Evolutionary conservation across 2,888 invertebrate species (phyloP), one percentile per base, ranked within the genome.

Genomic region (Steromphala cineraria): DNA sequence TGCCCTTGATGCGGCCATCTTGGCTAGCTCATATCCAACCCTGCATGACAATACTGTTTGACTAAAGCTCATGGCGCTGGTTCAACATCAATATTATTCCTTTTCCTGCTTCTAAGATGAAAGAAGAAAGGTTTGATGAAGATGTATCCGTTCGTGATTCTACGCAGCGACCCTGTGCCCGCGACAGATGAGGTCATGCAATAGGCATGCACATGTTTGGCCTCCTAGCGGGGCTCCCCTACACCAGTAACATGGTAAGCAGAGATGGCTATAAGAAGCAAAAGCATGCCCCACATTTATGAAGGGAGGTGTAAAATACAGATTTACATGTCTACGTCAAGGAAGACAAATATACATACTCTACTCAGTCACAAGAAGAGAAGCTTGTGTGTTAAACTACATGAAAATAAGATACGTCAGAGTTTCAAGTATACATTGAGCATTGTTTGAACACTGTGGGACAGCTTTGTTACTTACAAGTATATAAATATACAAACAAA

Each of bases 221-320:
- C 55, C 76, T 55, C 76, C 55, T 55, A 76, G 31, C 15, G 76
- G 28, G 31, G 55, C 17, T n/a, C 15, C 13, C 76, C 76, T 76
- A 55, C 76, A 76, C 76, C 76, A 76, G 55, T 55, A 55, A 76
- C 71, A 40, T 76, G 75, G 53, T 53, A 53, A 53, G 55, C 55
- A 55, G 28, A 76, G 76, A 76, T 36, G 24, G 53, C 55, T 76
- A 55, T 31, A 31, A 28, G 53, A 76, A 76, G 76, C 76, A 76
- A 76, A 75, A 76, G 76, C 76, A 76, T 76, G 76, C 76, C 53
- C 76, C 53, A 76, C 55, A 55, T 76, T 76, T 53, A 55, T 19
- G 40, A 71, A 71, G 71, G 28, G 71, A 19, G 19, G 36, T 71
- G 40, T 62, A 62, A 24, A 62, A 62, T 62, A 62, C 15, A 28